Base-by-base conservation (phyloP, 1,140 invertebrate species). In the Maconellicoccus hirsutus region DNA sequence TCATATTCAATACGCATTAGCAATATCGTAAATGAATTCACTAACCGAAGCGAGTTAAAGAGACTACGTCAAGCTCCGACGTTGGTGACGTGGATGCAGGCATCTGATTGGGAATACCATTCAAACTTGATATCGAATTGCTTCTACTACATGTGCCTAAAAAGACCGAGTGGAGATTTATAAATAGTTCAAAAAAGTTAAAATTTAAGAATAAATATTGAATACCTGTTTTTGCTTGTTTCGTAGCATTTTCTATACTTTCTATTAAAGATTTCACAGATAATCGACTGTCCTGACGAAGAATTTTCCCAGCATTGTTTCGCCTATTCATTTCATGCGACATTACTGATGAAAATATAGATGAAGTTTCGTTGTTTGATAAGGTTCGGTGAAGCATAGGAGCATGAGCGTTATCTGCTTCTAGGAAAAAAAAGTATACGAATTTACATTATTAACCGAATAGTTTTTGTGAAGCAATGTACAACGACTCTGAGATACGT, bases 251-350 rank as follows among this genome's bases (percentile, higher is more conserved):
- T 79, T 96, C 93, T 61, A 96, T 94, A 73, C 89, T 91, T 76
- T 93, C 90, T 71, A 96, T 94, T 3, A 96, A 80, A 63, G 88
- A 91, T 78, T 93, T 93, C 0, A 96, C 93, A 0, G 91, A 93
- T 3, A 93, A 81, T 38, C 90, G 84, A 25, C 88, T 90, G 75
- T 91, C 89, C 78, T 90, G 88, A 0, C 88, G 82, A 3, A 72
- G 71, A 42, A 86, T 79, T 77, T 87, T 87, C 39, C 42, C 70
- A 52, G 70, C 59, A 66, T 29, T 70, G 66, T 78, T 82, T 70
- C 86, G 79, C 72, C 86, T 77, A 14, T 70, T 73, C 27, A 75
- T 75, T 66, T 75, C 74, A 29, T 74, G 73, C 10, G 69, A 66
- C 42, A 74, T 74, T 23, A 74, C 72, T 27, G 72, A 42, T 42